phyloP scores from a whole-genome alignment of 2,113 vertebrate genomes.

The Cebidichthys violaceus region DNA sequence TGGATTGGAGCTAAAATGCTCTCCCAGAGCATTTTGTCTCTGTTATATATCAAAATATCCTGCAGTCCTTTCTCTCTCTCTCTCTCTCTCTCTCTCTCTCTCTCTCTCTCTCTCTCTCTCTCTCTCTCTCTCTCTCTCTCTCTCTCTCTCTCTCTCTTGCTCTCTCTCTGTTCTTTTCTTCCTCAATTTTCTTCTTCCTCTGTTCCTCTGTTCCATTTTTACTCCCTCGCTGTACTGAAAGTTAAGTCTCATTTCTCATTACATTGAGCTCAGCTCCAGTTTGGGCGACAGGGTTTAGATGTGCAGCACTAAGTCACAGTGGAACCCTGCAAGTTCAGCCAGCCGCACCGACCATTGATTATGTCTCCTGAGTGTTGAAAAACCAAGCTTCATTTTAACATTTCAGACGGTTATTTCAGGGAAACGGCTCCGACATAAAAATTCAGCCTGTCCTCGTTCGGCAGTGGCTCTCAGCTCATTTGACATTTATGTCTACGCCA shows the following conservation, averaged over 20 bases:
- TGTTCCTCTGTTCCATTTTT: conserved; percentile 12
- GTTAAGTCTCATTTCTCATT: conserved; percentile 67
- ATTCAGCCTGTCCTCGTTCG: neutral
- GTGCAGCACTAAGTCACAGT: conserved; percentile 52
- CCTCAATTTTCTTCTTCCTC: neutral
- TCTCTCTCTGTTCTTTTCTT: neutral
- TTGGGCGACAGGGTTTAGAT: conserved; percentile 33
- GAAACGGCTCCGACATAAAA: conserved; percentile 17
- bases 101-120: neutral
- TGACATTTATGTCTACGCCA: conserved; percentile 21
- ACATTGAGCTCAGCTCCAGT: conserved; percentile 43
- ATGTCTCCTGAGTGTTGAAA: conserved; percentile 42
- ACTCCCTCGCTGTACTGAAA: conserved; percentile 17
- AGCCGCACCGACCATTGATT: conserved; percentile 55
- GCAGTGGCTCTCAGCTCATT: conserved; percentile 12
- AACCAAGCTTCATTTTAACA: conserved; percentile 45
- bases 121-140: neutral
- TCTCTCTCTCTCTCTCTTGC: neutral
- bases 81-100: neutral
- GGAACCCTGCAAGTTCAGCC: conserved; percentile 47
- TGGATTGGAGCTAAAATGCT: conserved; percentile 52
- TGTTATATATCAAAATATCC: conserved; percentile 69
- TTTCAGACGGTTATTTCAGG: conserved; percentile 42
- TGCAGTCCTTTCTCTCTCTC: conserved; percentile 13
- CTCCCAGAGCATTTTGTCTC: conserved; percentile 43